Conservation (phyloP, 2,797 vertebrate genomes). For the Tiaroga cobitis region DNA sequence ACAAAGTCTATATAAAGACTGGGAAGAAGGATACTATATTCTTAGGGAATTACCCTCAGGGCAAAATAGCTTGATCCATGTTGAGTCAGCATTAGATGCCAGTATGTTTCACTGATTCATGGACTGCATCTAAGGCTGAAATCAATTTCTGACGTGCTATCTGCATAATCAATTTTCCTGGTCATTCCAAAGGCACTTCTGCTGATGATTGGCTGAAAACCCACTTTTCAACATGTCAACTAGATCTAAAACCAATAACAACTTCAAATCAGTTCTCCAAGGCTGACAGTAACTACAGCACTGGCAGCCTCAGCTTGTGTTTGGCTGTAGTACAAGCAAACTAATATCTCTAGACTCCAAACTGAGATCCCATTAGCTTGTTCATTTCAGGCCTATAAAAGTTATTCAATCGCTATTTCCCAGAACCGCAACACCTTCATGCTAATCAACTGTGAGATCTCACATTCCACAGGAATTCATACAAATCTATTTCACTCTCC, state of each 20-base stretch:
- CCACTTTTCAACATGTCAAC: constrained; percentile 34
- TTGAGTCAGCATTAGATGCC: constrained; percentile 36
- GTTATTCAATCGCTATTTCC: neutral
- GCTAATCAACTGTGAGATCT: constrained; percentile 18
- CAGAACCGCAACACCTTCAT: constrained; percentile 22
- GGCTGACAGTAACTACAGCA: constrained; percentile 23
- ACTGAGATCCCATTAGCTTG: constrained; percentile 24
- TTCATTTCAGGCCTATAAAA: constrained; percentile 28
- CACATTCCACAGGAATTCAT: constrained; percentile 11
- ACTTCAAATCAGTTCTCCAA: constrained; percentile 35
- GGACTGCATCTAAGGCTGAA: constrained; percentile 23
- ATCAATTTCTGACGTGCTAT: constrained; percentile 32
- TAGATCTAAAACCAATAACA: constrained; percentile 42
- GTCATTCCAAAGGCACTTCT: constrained; percentile 14
- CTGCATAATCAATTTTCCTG: constrained; percentile 34
- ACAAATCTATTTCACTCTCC: constrained; percentile 15
- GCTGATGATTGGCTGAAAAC: constrained; percentile 23
- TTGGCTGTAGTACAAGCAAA: constrained; percentile 44
- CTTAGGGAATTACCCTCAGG: constrained; percentile 9
- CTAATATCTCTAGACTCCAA: constrained; percentile 32
- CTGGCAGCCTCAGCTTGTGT: constrained; percentile 22
- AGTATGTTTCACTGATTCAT: constrained; percentile 37
- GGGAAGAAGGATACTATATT: constrained; percentile 11
- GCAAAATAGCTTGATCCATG: constrained; percentile 6
- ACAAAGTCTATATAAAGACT: constrained; percentile 40